These are phyloP conservation scores for Ruditapes philippinarum DNA, from an alignment of 1,140 invertebrate species.

Conservation along the genomic window DNA sequence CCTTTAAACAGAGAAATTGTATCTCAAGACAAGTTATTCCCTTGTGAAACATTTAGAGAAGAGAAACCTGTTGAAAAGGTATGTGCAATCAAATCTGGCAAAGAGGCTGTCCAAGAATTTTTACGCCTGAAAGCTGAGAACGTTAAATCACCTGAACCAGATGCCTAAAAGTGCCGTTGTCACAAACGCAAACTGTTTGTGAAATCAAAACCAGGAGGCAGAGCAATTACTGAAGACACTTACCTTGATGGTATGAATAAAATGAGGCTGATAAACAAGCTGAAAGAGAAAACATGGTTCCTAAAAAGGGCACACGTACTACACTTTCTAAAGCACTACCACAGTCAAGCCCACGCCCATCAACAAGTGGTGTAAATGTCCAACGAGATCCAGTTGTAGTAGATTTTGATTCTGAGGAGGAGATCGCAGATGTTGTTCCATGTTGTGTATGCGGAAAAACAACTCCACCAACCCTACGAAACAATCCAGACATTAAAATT, in stretches of 20 bases:
- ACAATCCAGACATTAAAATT: slow-evolving; percentile 1
- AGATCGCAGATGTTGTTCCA: neutral
- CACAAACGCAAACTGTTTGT: too few species aligned
- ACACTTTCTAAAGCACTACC: neutral
- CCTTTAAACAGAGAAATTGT: neutral
- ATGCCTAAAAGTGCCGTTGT: too few species aligned
- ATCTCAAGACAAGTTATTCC: neutral
- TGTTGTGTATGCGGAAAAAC: slow-evolving; percentile 23
- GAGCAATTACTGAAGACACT: neutral
- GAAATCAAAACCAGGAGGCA: slow-evolving; percentile 11
- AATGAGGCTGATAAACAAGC: neutral
- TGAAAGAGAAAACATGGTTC: too few species aligned
- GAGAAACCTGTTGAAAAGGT: neutral
- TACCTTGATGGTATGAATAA: neutral
- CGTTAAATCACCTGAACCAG: neutral
- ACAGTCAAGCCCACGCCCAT: neutral
- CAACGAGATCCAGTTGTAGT: neutral
- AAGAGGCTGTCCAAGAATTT: slow-evolving; percentile 14
- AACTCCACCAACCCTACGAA: neutral
- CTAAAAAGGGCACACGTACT: neutral
- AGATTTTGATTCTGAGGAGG: neutral
- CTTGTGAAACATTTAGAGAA: slow-evolving; percentile 22
- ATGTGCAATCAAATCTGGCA: neutral
- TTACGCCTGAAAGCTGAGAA: neutral
- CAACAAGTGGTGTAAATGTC: neutral